Evolutionary conservation across 1,140 invertebrate genomes (phyloP).

Genomic region (Limonius californicus): DNA sequence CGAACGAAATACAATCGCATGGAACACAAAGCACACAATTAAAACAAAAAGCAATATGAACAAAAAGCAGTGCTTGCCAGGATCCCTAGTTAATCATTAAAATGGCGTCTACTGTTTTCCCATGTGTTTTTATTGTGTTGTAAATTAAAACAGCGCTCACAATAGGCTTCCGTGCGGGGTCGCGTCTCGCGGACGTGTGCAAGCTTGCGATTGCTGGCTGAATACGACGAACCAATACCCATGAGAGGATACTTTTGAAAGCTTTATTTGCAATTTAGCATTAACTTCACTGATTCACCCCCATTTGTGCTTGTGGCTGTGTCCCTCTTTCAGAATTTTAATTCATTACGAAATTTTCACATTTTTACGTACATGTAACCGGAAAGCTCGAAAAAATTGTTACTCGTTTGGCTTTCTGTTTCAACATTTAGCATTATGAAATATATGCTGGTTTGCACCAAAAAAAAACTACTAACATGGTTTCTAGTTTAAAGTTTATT

Average conservation of each 20-base stretch:
- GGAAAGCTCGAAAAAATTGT: background rate
- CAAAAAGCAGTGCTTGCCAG: slow-evolving; percentile 39
- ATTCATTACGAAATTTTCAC: background rate
- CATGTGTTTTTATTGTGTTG: slow-evolving; percentile 51
- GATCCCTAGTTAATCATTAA: slow-evolving; percentile 49
- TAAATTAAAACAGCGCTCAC: slow-evolving; percentile 48
- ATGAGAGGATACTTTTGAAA: slow-evolving; percentile 22
- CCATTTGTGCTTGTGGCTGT: background rate
- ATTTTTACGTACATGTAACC: background rate
- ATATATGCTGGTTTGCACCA: background rate
- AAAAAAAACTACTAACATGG: no score
- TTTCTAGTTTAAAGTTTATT: no score
- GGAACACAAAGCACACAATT: slow-evolving; percentile 45
- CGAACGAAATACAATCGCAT: slow-evolving; percentile 44
- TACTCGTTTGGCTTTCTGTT: background rate
- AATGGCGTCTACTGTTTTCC: slow-evolving; percentile 50
- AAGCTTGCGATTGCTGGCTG: slow-evolving; percentile 35
- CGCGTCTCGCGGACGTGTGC: slow-evolving; percentile 32
- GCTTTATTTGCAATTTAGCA: slow-evolving; percentile 21
- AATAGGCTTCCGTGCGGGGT: slow-evolving; percentile 40
- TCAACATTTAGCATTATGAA: background rate
- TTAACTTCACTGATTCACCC: slow-evolving; percentile 2
- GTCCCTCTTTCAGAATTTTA: background rate
- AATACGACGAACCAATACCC: slow-evolving; percentile 32
- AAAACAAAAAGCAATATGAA: slow-evolving; percentile 47